Conservation (phyloP, 2,888 invertebrate species). For the Heliconius erato region DNA sequence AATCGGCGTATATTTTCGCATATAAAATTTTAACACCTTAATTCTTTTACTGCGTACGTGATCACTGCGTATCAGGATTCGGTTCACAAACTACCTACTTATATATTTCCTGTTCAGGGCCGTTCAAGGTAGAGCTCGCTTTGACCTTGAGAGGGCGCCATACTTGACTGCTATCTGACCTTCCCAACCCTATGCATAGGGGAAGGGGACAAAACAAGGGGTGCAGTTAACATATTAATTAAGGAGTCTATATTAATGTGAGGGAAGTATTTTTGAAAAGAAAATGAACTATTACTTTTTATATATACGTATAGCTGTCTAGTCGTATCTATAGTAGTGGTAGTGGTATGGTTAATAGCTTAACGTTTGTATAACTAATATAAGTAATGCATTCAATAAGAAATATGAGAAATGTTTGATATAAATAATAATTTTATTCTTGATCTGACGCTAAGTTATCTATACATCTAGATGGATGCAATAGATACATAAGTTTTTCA, state of each 20-base stretch:
- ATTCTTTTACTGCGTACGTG: slow-evolving; percentile 39
- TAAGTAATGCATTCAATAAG: no score
- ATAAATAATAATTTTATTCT: background rate
- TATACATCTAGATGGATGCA: background rate
- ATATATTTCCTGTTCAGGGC: slow-evolving; percentile 42
- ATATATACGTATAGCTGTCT: background rate
- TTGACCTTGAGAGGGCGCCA: slow-evolving; percentile 54
- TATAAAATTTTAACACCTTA: slow-evolving; percentile 23
- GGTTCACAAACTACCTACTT: slow-evolving; percentile 35
- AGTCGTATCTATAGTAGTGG: no score
- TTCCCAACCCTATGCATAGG: slow-evolving; percentile 51
- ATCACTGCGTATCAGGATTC: slow-evolving; percentile 30
- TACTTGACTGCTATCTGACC: slow-evolving; percentile 55
- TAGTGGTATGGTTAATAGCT: background rate
- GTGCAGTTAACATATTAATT: slow-evolving; percentile 28
- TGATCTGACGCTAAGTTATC: background rate
- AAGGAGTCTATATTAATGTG: background rate
- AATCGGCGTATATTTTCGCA: slow-evolving; percentile 2
- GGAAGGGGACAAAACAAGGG: slow-evolving; percentile 48
- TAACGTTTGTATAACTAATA: background rate
- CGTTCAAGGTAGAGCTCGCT: slow-evolving; percentile 51
- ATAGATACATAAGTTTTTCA: no score
- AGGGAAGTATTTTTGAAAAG: slow-evolving; percentile 1
- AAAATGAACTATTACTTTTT: background rate
- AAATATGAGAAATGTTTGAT: background rate